Conservation (phyloP, 2,888 invertebrate species). For the Eupithecia insigniata region DNA sequence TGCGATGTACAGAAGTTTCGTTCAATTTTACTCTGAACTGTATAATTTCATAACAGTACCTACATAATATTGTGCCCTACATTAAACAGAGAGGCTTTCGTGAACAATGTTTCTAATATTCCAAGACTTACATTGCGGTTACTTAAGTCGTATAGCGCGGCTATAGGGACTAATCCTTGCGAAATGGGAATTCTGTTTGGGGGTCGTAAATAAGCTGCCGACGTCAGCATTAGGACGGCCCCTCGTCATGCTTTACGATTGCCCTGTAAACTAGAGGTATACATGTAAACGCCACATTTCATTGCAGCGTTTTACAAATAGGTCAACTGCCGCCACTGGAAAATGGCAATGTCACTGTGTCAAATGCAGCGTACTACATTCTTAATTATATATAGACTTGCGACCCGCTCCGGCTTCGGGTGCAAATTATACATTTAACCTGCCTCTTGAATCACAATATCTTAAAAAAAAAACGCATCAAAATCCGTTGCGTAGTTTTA, state of each 20-base stretch:
- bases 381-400: neutral
- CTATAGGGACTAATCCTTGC: conserved; percentile 53
- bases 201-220: conserved; percentile 62
- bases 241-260: conserved; percentile 55
- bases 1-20: conserved; percentile 15
- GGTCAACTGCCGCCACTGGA: conserved; percentile 44
- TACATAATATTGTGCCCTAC: conserved; percentile 30
- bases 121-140: conserved; percentile 34
- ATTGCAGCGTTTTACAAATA: conserved; percentile 50
- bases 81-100: conserved; percentile 24
- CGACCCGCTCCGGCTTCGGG: too few species aligned
- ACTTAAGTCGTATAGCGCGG: conserved; percentile 47
- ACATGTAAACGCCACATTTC: conserved; percentile 48
- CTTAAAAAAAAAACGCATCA: too few species aligned
- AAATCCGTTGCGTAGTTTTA: too few species aligned
- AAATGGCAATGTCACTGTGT: conserved; percentile 33
- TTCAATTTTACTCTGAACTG: neutral
- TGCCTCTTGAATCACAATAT: too few species aligned
- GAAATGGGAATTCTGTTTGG: conserved; percentile 54
- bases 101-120: conserved; percentile 38
- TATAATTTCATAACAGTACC: conserved; percentile 32
- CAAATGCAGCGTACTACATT: conserved; percentile 26
- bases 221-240: conserved; percentile 53
- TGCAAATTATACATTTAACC: too few species aligned
- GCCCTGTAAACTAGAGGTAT: conserved; percentile 50